Base-by-base conservation (phyloP, 1,140 invertebrate genomes). In the Lasioglossum baleicum region DNA sequence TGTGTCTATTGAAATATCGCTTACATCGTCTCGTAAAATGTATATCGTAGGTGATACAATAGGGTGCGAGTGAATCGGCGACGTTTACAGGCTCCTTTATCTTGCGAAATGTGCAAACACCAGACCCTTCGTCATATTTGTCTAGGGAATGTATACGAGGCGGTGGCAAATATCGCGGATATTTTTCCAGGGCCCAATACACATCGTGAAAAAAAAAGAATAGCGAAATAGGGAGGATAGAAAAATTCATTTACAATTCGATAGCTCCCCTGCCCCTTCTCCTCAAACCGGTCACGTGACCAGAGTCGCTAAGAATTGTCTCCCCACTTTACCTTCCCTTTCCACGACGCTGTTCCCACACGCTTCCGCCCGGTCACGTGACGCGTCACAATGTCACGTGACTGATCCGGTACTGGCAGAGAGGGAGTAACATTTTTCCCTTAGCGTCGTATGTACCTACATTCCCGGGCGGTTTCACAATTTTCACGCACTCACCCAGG, bases 11-110 rank as follows among this genome's bases (percentile, higher is more conserved):
- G 75, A 78, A 63, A 78, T 64, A 64, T 53, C 26, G 67, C 15
- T 13, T 48, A 81, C 72, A 79, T 73, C 73, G 56, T 58, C n/a
- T 31, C 51, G 10, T 83, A 72, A 83, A 83, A 80, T n/a, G 65
- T 65, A 56, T 67, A 56, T 31, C 2, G n/a, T 35, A n/a, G 42
- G 44, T 42, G 67, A 77, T 76, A 83, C 83, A 83, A 83, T 81
- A 80, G 78, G 20, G 48, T 42, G 67, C 78, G 64, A 75, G 82
- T 51, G 83, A 85, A 75, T 83, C 63, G 78, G 44, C 77, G 82
- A 85, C 73, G 70, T 75, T 84, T 82, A 82, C 56, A 56, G 31
- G 61, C 10, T 22, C 69, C 65, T 81, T 81, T 60, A 75, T 74
- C 53, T 60, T 51, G n/a, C 31, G 68, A 68, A 63, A 63, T 17